A percentile compares a stretch with the other conserved stretches of the same genome.
Conservation (phyloP, 2,113 vertebrate species). For the Sus scrofa region DNA sequence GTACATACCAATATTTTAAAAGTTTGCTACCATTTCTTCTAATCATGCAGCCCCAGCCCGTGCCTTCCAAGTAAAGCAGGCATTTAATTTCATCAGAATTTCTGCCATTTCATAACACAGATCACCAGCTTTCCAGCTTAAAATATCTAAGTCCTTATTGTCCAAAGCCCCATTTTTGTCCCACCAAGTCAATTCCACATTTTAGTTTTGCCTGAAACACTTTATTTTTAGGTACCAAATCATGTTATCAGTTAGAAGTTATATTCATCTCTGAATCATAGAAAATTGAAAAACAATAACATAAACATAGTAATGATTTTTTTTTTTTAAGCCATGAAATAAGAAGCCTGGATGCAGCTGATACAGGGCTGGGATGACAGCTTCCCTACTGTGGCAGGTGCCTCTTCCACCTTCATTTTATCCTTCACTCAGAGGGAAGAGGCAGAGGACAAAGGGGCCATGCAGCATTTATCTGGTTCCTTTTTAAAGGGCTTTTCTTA, state of each 20-base stretch:
- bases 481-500: conserved; percentile 10
- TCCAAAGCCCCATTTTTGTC: background rate
- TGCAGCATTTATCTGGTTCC: background rate
- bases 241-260: background rate
- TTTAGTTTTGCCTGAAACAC: background rate
- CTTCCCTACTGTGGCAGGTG: no score
- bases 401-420: background rate
- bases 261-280: background rate
- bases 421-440: background rate
- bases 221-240: background rate
- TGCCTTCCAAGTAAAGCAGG: background rate
- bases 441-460: background rate
- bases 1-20: background rate
- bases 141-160: background rate
- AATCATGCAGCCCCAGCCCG: background rate
- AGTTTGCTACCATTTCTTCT: background rate
- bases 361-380: background rate
- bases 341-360: background rate
- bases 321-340: background rate
- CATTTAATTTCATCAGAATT: background rate
- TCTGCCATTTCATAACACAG: background rate
- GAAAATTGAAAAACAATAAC: background rate
- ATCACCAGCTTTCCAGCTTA: background rate
- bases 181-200: background rate
- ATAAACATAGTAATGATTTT: conserved; percentile 19